phyloP scores from a whole-genome alignment of 2,797 vertebrate genomes.

The Falco novaeseelandiae region DNA sequence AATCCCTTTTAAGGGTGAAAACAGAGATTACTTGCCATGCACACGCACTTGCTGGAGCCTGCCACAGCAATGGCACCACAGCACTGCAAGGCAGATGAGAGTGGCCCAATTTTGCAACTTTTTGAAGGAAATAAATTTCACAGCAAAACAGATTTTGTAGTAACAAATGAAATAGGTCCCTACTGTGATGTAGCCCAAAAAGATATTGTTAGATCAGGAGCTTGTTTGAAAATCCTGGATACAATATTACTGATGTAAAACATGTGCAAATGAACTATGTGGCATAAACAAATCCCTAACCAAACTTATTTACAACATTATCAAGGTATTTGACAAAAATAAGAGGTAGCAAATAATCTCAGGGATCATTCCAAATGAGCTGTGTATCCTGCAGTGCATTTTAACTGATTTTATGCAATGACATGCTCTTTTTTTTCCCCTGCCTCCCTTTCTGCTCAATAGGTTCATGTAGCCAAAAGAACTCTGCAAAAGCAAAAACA shows the following conservation, averaged over 20 bases:
- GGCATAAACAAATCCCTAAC: not conserved
- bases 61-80: not conserved
- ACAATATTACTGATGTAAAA: not conserved
- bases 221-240: not conserved
- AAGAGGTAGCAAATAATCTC: not conserved
- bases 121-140: not conserved
- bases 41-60: not conserved
- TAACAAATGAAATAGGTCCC: not conserved
- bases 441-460: not conserved
- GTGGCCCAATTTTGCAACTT: not conserved
- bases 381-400: not conserved
- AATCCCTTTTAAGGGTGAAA: not conserved
- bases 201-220: not conserved
- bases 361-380: not conserved
- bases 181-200: not conserved
- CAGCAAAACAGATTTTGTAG: not conserved
- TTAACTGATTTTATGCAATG: not conserved
- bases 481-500: not conserved
- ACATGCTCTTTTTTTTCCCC: not conserved
- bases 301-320: not conserved
- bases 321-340: not conserved
- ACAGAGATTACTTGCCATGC: not conserved
- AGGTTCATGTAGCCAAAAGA: not conserved
- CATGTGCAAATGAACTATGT: not conserved
- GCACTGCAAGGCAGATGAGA: not conserved